phyloP scores from a whole-genome alignment of 2,888 invertebrate species.

The Pseudococcus jackbeardsleyi region DNA sequence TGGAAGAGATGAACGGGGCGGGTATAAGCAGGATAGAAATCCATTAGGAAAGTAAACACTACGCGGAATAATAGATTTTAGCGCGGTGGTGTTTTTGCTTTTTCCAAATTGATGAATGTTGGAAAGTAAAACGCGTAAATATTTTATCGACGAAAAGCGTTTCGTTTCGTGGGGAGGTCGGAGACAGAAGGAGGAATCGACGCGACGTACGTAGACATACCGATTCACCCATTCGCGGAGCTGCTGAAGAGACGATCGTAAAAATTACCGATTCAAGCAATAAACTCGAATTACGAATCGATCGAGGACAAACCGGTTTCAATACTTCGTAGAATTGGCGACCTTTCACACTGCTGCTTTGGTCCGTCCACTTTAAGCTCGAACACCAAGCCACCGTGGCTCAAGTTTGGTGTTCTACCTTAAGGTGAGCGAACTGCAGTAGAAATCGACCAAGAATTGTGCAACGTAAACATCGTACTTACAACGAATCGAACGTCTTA shows the following conservation, averaged over 20 bases:
- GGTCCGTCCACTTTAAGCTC: constrained; percentile 89
- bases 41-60: constrained; percentile 52
- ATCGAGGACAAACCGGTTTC: no score
- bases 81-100: constrained; percentile 29
- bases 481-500: not conserved
- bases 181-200: not conserved
- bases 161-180: not conserved
- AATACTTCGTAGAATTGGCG: no score
- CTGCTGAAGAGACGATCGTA: no score
- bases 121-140: constrained; percentile 39
- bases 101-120: constrained; percentile 41
- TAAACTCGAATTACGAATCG: not conserved
- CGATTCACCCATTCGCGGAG: not conserved
- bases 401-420: constrained; percentile 96
- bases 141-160: constrained; percentile 50
- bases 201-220: constrained; percentile 11
- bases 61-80: constrained; percentile 49
- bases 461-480: not conserved
- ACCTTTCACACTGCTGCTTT: constrained; percentile 67
- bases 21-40: constrained; percentile 25
- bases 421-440: constrained; percentile 84
- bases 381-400: constrained; percentile 87
- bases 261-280: no score
- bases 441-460: not conserved
- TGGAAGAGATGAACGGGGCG: not conserved